Evolutionary conservation across 2,888 invertebrate species (phyloP), one percentile per base, ranked within the genome.

Genomic region (Adineta ricciae): DNA sequence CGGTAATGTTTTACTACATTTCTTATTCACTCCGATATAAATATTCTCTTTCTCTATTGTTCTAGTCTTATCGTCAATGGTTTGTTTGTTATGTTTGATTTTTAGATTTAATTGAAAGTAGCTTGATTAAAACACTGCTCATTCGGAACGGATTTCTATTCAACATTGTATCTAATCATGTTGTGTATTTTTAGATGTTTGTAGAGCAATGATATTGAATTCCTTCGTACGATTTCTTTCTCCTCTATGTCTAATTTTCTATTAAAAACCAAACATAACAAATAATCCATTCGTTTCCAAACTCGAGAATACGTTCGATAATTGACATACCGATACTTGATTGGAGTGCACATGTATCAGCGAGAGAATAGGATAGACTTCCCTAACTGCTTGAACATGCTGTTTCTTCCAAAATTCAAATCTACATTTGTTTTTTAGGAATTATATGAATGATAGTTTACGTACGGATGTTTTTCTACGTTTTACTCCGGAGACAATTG

Each of bases 361-460:
- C 5, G 46, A 46, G 50, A 50, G 50, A 50, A 50, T 9, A 9
- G 19, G 11, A 50, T 50, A 50, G 50, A 50, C 14, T 8, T 46
- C 8, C 5, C 14, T 2, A 50, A 50, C 49, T 11, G 8, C 14
- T 14, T 14, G 14, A 49, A 49, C 8, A 16, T 16, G 14, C 3
- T 32, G 14, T 27, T 64, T 32, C 24, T 32, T 32, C 0, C 16
- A 8, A 16, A 27, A 32, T 9, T 0, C 16, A 9, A 64, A 27
- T 2, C 27, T 4, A 16, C 27, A 32, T 11, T 27, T 32, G 5
- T 64, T 64, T 64, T 78, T 64, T 84, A 93, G 93, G 93, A 98
- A 98, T 90, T 99, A 97, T 91, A 99, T 99, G 98, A 99, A 99
- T 90, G 99, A 99, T 92, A 95, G 97, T 0, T 91, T 99, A 83